Base-by-base conservation (phyloP, 2,113 vertebrate species). In the Acrocephalus arundinaceus region DNA sequence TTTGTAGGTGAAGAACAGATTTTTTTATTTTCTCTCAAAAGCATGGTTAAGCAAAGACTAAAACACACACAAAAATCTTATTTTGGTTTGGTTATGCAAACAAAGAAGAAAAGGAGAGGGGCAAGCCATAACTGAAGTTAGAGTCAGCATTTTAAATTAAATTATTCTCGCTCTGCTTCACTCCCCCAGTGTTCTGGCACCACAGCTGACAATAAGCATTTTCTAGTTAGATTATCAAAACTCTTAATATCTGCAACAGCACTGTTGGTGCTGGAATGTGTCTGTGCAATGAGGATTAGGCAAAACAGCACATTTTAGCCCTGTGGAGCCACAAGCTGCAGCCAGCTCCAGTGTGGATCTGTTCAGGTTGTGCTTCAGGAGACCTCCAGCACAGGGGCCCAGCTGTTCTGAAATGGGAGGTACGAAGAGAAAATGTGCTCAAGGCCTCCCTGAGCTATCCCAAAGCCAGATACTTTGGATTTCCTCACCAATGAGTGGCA, bases 401-500 rank as follows among this genome's bases (percentile, higher is more conserved):
- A 6, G 15, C 35, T 31, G 13, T 7, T 73, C 46, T 74, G 51
- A 43, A 57, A 7, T 35, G 18, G 9, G 23, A 41, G 13, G 25
- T 27, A 20, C 6, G 10, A 35, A 76, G 54, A 49, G 33, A 81
- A 81, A 48, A 70, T 3, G 8, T 23, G 19, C 39, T 45, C 8
- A 39, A 70, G 22, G 31, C 2, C 15, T 18, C 7, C 4, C 15
- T n/a, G 39, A 81, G 45, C 63, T 23, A 11, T 37, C 20, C 27
- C 7, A 3, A 45, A 61, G 30, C 6, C 3, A 7, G 24, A 13
- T 43, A 5, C 16, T 79, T 62, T 16, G 31, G 23, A 14, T 35
- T 57, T 31, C 48, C 20, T 21, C 11, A 37, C 33, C 17, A 13
- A 3, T 0, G 0, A 35, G 15, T 5, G 21, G 49, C 1, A 1